phyloP scores from a whole-genome alignment of 1,140 invertebrate species.

The Sarcophaga bullata region DNA sequence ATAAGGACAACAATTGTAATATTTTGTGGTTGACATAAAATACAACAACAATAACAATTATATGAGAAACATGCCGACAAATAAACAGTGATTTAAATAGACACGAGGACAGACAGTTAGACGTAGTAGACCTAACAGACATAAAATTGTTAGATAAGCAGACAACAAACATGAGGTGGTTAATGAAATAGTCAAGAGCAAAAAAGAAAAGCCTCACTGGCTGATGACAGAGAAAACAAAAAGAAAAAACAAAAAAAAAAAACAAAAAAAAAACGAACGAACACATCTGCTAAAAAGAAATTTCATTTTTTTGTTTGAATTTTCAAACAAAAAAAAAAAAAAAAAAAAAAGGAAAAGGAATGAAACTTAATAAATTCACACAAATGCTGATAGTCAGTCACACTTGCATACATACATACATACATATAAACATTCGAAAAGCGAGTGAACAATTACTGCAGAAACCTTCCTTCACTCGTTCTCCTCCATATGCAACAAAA shows the following conservation, averaged over 20 bases:
- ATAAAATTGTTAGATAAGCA: constrained; percentile 1
- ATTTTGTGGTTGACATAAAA: constrained; percentile 28
- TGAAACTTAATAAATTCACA: background rate
- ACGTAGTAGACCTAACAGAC: too few relatives aligned
- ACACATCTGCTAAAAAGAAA: constrained; percentile 29
- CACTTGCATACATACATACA: too few relatives aligned
- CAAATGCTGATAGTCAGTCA: background rate
- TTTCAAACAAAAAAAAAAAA: background rate
- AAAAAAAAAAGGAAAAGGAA: background rate
- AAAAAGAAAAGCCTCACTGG: background rate
- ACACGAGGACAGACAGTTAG: constrained; percentile 18
- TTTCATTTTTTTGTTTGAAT: background rate
- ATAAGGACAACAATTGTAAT: constrained; percentile 19
- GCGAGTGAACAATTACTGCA: background rate
- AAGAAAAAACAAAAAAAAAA: background rate
- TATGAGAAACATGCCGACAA: constrained; percentile 33
- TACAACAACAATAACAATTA: constrained; percentile 1
- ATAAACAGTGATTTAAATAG: constrained; percentile 37
- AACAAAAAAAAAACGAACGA: background rate
- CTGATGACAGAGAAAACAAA: background rate
- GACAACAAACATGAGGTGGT: constrained; percentile 11
- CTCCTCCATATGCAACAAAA: background rate
- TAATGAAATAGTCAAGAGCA: background rate
- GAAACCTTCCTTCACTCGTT: background rate
- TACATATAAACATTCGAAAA: too few relatives aligned